Base-by-base conservation (phyloP, 2,888 invertebrate genomes). In the Cylindroiulus punctatus region DNA sequence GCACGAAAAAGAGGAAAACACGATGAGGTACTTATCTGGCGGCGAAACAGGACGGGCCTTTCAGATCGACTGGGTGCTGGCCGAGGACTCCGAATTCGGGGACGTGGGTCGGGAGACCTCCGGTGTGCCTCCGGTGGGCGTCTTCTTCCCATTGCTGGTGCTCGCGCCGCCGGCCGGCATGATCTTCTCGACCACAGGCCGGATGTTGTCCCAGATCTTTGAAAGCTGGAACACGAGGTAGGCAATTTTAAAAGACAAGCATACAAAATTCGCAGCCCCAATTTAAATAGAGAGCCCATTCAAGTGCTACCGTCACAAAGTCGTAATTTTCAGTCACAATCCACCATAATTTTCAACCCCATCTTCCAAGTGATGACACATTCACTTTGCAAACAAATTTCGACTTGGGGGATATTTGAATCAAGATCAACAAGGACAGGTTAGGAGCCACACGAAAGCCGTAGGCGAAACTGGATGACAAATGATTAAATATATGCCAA, bases 121-220 rank as follows among this genome's bases (percentile, higher is more conserved):
- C 7, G 85, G 52, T 65, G 40, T 42, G 36, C 40, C 17, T n/a
- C 65, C 85, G 57, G 26, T 26, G 3, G 84, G 84, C 14, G 84
- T 84, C 42, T 19, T 42, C 32, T 32, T 65, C 26, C 44, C 44
- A 17, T 84, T 84, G 40, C 14, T 44, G 30, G 26, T 30, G 12
- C 47, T 22, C 47, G 26, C 19, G 19, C 26, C 5, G 36, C 36
- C 36, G 36, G 36, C 7, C 17, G 86, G 83, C 12, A 86, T 22
- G 8, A 86, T 86, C 36, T 83, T 42, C 10, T 76, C 86, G 3
- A 82, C 86, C 0, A 86, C 52, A 2, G 86, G 86, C 36, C 81
- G 44, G 22, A 86, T 83, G 81, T 42, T 86, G n/a, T 83, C 82
- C 86, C 86, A 86, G 26, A 86, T 42, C 12, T 52, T 40, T 1